phyloP scores from a whole-genome alignment of 2,888 invertebrate genomes.

The Trachelus troglodyta region DNA sequence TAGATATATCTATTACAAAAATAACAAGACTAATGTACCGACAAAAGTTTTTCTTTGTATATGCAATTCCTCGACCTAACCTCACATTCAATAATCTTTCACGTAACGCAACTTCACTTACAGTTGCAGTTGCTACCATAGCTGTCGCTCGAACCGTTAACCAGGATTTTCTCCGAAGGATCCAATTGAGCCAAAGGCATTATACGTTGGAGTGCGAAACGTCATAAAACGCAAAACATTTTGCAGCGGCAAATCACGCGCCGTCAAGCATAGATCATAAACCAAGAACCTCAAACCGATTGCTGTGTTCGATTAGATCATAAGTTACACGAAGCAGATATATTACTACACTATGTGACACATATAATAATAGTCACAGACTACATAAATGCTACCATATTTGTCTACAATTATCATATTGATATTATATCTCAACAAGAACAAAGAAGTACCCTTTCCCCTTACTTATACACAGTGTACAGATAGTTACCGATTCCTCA shows the following conservation, averaged over 20 bases:
- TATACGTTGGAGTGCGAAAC: slow-evolving; percentile 3
- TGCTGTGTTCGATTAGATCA: slow-evolving; percentile 44
- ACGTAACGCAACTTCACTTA: not conserved
- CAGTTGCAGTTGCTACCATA: not conserved
- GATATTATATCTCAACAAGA: slow-evolving; percentile 23
- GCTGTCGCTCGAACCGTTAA: not conserved
- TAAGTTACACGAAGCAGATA: slow-evolving; percentile 30
- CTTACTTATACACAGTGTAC: not conserved
- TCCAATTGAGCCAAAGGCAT: not conserved
- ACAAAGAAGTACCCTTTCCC: not conserved
- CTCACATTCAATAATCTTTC: not conserved
- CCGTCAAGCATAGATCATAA: slow-evolving; percentile 32
- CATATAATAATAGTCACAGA: not conserved
- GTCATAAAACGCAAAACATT: slow-evolving; percentile 26
- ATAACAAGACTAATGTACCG: not conserved
- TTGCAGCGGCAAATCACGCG: slow-evolving; percentile 29
- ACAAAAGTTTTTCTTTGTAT: not conserved
- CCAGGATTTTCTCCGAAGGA: slow-evolving; percentile 6
- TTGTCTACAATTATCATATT: slow-evolving; percentile 34
- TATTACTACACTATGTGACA: slow-evolving; percentile 32
- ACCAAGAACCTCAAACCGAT: slow-evolving; percentile 31
- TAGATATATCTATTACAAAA: no score
- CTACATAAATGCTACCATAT: not conserved
- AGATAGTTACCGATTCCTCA: not conserved
- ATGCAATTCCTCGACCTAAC: not conserved